Percentiles rank a stretch among this genome's conserved stretches.
Conservation (phyloP, 2,888 invertebrate species). For the Pollenia griseotomentosa region DNA sequence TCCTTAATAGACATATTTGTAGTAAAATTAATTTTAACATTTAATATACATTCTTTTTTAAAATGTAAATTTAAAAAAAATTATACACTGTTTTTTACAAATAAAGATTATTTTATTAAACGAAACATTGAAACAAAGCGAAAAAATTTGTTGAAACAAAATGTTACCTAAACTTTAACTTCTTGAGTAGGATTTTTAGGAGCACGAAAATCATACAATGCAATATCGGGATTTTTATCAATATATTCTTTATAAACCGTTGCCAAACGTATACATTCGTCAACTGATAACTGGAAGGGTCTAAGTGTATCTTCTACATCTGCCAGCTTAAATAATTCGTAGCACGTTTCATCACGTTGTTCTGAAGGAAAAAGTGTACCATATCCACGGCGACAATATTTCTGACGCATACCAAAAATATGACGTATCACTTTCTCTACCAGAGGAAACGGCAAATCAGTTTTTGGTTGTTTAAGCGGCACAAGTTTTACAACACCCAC, state of each 20-base stretch:
- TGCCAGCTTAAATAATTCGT: slow-evolving; percentile 88
- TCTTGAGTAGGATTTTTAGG: slow-evolving; percentile 76
- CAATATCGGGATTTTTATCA: slow-evolving; percentile 87
- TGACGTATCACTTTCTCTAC: slow-evolving; percentile 95
- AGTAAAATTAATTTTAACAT: slow-evolving; percentile 16
- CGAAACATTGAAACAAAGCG: slow-evolving; percentile 25
- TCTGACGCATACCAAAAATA: slow-evolving; percentile 95
- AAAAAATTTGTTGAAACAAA: slow-evolving; percentile 45
- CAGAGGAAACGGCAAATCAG: slow-evolving; percentile 90
- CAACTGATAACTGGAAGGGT: slow-evolving; percentile 90
- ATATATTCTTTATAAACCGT: slow-evolving; percentile 91
- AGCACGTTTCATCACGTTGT: slow-evolving; percentile 87
- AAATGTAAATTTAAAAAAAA: slow-evolving; percentile 35
- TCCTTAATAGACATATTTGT: neutral
- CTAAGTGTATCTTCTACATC: slow-evolving; percentile 89
- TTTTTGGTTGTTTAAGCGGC: slow-evolving; percentile 91
- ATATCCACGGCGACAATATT: slow-evolving; percentile 89
- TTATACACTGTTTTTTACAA: slow-evolving; percentile 27
- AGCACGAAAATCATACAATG: slow-evolving; percentile 89
- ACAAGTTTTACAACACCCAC: slow-evolving; percentile 96
- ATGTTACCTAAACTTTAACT: neutral
- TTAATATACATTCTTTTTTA: slow-evolving; percentile 53
- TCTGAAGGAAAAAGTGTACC: slow-evolving; percentile 91
- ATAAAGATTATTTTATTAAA: slow-evolving; percentile 60
- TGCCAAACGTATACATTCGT: slow-evolving; percentile 91